Evolutionary conservation across 2,888 invertebrate genomes (phyloP), one percentile per base, ranked within the genome.

Genomic region (Chaetoderma sp.): DNA sequence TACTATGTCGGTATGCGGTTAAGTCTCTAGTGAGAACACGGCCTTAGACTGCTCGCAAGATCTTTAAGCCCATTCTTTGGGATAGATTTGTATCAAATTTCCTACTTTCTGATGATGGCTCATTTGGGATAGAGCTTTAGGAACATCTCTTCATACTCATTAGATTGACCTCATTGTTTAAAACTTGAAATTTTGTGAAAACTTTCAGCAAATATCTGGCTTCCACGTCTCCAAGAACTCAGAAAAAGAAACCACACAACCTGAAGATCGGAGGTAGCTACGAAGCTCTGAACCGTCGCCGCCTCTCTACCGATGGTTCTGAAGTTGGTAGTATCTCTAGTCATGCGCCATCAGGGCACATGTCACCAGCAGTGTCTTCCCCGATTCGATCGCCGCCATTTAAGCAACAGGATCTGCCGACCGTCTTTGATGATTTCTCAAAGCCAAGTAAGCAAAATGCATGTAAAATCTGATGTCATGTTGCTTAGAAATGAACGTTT

Each of bases 321-420:
- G 71, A 72, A 5, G 79, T 75, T 45, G 65, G 70, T 13, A 72
- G 73, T 49, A 70, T 67, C 23, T 71, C 72, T 52, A 79, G 78
- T 63, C 74, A 79, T 13, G 81, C 79, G 4, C 77, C 78, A n/a
- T 83, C 83, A 27, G 85, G 84, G 45, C 83, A 83, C 64, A 78
- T 80, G n/a, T 85, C 86, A 18, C 85, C 85, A 5, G 77, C 82
- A 33, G 75, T 80, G 25, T 76, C 82, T 45, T 86, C 85, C 27
- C 86, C 86, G 2, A 73, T 72, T 54, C 79, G 83, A 49, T 86
- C 86, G 60, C 85, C 86, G 55, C 83, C 82, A 30, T 79, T 76
- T 67, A 70, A 70, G 54, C 74, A 70, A 61, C 70, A 72, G 23
- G 74, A 74, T 57, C 52, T 55, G 30, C 33, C 52, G 23, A 60